Evolutionary conservation across 2,797 vertebrate genomes (phyloP), one percentile per base, ranked within the genome.

Genomic region (Rhinichthys osculus): DNA sequence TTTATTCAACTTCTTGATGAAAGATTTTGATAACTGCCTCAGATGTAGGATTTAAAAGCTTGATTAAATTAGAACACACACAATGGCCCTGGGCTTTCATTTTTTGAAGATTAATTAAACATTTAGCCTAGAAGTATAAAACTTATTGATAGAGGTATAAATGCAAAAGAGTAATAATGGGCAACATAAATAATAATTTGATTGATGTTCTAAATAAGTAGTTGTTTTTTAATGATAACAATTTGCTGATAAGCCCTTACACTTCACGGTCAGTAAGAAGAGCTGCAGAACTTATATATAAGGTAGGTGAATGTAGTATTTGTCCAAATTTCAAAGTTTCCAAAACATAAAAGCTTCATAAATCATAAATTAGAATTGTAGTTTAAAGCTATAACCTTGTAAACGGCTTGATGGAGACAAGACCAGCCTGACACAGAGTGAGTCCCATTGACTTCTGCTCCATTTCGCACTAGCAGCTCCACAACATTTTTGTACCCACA

Each of bases 391-490:
- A 35, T 93, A 98, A 72, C 98, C 97, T 96, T 96, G 90, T 97
- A 97, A 86, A 95, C 95, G 89, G 98, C 97, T 89, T 97, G 97
- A 88, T 99, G 98, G 54, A 99, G 95, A 88, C 97, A 95, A 88
- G 97, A 98, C 98, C 98, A 99, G 69, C 96, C 96, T 71, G 97
- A 98, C 40, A 94, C 94, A 0, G 96, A 98, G 93, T 98, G 97
- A 30, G 93, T 90, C 50, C 97, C 91, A 89, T 97, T 94, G 78
- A 98, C 93, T 42, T 96, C 93, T 70, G 97, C 97, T 87, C 97
- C 96, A 0, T 94, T 90, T 42, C 87, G 89, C 77, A 98, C 89
- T 85, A 99, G 89, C 72, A 97, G 90, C 30, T 94, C 92, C 62
- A 97, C 93, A 0, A 96, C 84, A 7, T 96, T 94, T 38, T 72